phyloP scores from a whole-genome alignment of 2,888 invertebrate species.

The Acleris literana region DNA sequence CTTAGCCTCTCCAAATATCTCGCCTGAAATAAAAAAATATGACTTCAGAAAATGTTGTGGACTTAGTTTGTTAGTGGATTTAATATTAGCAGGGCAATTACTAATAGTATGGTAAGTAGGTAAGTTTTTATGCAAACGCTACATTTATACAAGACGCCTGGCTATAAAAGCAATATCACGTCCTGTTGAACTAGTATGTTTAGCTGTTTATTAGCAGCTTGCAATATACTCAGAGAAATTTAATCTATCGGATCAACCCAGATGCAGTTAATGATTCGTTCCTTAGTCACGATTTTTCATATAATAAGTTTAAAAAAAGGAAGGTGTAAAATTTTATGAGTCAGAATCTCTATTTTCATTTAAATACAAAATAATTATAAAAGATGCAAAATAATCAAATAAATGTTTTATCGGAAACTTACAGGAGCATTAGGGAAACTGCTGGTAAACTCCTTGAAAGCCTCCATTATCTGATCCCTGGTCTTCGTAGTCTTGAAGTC shows the following conservation, averaged over 20 bases:
- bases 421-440: slow-evolving; percentile 92
- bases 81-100: slow-evolving; percentile 6
- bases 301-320: too few relatives aligned
- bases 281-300: too few relatives aligned
- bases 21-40: slow-evolving; percentile 82
- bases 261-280: too few relatives aligned
- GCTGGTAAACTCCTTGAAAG: slow-evolving; percentile 91
- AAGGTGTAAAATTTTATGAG: too few relatives aligned
- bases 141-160: slow-evolving; percentile 15
- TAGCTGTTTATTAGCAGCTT: too few relatives aligned
- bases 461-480: slow-evolving; percentile 90
- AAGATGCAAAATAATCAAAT: not conserved
- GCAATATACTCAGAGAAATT: too few relatives aligned
- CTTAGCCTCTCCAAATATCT: slow-evolving; percentile 93
- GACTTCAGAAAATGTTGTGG: slow-evolving; percentile 18
- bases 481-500: slow-evolving; percentile 97
- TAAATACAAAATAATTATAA: too few relatives aligned
- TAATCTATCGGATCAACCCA: too few relatives aligned
- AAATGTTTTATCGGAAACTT: slow-evolving; percentile 61
- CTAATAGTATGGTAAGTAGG: slow-evolving; percentile 1
- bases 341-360: too few relatives aligned
- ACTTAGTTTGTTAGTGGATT: not conserved
- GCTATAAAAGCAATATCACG: too few relatives aligned
- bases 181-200: too few relatives aligned
- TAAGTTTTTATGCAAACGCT: slow-evolving; percentile 6